phyloP scores from a whole-genome alignment of 2,888 invertebrate species.

The Pammene aurita region DNA sequence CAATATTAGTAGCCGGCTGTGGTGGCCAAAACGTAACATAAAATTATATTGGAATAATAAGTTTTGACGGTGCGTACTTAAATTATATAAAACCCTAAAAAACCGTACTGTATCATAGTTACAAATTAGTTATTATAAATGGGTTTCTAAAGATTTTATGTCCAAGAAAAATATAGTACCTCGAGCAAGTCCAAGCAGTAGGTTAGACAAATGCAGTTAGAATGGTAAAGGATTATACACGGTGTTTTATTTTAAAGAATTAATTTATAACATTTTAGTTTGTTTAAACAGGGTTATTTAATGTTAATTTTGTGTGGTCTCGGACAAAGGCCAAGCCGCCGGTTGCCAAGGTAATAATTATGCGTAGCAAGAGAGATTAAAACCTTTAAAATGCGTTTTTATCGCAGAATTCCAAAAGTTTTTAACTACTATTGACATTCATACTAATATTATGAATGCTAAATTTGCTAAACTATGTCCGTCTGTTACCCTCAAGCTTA shows the following conservation, averaged over 20 bases:
- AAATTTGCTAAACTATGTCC: too few relatives aligned
- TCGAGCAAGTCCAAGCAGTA: conserved; percentile 40
- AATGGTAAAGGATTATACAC: conserved; percentile 34
- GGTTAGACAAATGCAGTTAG: conserved; percentile 39
- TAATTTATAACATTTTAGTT: conserved; percentile 33
- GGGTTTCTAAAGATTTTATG: conserved; percentile 23
- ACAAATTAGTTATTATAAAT: conserved; percentile 34
- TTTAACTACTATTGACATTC: too few relatives aligned
- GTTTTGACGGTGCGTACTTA: conserved; percentile 37
- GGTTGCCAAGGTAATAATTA: too few relatives aligned
- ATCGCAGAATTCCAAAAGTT: too few relatives aligned
- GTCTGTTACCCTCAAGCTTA: too few relatives aligned
- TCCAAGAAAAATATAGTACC: conserved; percentile 36
- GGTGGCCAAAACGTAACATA: neutral
- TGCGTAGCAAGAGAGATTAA: too few relatives aligned
- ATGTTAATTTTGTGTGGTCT: neutral
- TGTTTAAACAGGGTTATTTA: conserved; percentile 26
- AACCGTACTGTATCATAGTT: conserved; percentile 33
- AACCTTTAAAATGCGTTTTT: too few relatives aligned
- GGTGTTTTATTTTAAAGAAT: conserved; percentile 38
- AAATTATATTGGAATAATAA: conserved; percentile 6
- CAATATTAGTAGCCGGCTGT: neutral
- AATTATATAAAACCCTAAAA: conserved; percentile 21
- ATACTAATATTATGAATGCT: too few relatives aligned
- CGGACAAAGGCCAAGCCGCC: too few relatives aligned